These are phyloP conservation scores for Malthinus flaveolus DNA, from an alignment of 2,888 invertebrate species.

Conservation along the genomic window DNA sequence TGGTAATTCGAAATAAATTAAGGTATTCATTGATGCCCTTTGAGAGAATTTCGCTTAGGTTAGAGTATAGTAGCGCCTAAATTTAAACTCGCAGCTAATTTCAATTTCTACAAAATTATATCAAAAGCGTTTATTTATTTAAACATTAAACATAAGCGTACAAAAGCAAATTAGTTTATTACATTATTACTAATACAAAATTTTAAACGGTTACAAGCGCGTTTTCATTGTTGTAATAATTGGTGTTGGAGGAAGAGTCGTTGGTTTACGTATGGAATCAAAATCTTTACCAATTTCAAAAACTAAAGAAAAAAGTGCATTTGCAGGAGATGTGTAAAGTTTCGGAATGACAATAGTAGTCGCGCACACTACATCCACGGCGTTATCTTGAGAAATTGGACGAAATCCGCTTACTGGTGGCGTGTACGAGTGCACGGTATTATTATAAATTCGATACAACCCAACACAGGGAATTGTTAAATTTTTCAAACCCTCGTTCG, in stretches of 20 bases:
- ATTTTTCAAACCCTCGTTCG: background rate
- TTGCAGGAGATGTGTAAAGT: background rate
- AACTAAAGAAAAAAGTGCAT: background rate
- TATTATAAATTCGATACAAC: background rate
- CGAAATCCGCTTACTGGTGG: background rate
- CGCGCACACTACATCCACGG: background rate
- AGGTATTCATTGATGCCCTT: too few species aligned
- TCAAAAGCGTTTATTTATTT: too few species aligned
- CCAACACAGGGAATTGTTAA: background rate
- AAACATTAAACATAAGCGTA: too few species aligned
- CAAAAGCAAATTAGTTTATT: too few species aligned
- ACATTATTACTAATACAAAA: too few species aligned
- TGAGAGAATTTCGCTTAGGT: too few species aligned
- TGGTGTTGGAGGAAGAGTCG: background rate
- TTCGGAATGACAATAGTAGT: background rate
- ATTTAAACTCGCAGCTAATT: too few species aligned
- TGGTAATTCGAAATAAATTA: too few species aligned
- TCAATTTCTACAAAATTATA: too few species aligned
- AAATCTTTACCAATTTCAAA: background rate
- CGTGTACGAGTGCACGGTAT: background rate
- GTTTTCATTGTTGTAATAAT: background rate
- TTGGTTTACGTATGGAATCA: background rate
- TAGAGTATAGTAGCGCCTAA: too few species aligned
- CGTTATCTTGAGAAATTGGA: background rate
- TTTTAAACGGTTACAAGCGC: too few species aligned